Conservation (phyloP, 2,888 invertebrate species). For the Epiblema foenella region DNA sequence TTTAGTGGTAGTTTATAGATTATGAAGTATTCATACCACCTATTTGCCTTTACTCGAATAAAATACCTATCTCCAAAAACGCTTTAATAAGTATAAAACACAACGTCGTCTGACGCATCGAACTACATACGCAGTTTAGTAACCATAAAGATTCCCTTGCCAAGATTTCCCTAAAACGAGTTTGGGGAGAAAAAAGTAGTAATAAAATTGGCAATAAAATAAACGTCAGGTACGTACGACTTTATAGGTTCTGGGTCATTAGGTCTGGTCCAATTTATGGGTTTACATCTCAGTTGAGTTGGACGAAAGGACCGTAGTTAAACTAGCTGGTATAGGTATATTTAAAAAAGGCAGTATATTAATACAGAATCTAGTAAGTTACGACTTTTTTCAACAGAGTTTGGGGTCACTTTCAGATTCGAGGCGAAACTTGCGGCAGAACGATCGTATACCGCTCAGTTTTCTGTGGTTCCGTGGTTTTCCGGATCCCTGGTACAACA, state of each 20-base stretch:
- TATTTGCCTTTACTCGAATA: background rate
- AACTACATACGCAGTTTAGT: constrained; percentile 36
- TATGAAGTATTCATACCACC: background rate
- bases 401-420: constrained; percentile 26
- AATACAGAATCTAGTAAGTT: background rate
- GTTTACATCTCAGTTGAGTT: constrained; percentile 37
- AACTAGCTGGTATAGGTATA: constrained; percentile 10
- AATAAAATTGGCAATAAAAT: constrained; percentile 44
- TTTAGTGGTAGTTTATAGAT: too few species aligned
- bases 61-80: background rate
- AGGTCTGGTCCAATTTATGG: constrained; percentile 40
- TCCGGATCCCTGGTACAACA: background rate
- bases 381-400: constrained; percentile 3
- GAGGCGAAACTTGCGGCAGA: constrained; percentile 24
- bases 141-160: constrained; percentile 38
- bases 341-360: background rate
- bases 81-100: constrained; percentile 24
- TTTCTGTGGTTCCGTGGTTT: constrained; percentile 18
- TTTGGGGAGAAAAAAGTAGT: constrained; percentile 38
- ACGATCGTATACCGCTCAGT: background rate
- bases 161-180: constrained; percentile 39
- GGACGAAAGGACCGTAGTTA: constrained; percentile 35
- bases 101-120: constrained; percentile 19
- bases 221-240: constrained; percentile 40
- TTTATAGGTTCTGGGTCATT: constrained; percentile 43